Conservation (phyloP, 1,140 invertebrate species). For the Drosophila funebris region DNA sequence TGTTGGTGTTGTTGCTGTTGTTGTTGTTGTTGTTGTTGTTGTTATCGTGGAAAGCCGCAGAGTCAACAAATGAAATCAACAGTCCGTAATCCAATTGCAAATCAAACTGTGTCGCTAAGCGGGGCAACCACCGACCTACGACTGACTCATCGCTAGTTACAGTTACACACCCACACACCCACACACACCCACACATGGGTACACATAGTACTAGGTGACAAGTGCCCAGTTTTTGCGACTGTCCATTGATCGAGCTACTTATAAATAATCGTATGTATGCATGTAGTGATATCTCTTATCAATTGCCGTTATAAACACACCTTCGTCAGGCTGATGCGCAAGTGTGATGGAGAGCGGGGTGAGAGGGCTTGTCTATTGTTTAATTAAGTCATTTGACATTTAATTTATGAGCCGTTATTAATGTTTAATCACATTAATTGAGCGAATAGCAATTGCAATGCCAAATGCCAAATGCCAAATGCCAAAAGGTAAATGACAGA, state of each 20-base stretch:
- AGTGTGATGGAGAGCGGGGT: too few species aligned
- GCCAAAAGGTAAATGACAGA: slow-evolving; percentile 5
- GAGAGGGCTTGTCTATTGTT: slow-evolving; percentile 35
- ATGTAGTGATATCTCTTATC: slow-evolving; percentile 23
- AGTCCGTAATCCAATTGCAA: slow-evolving; percentile 27
- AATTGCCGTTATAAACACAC: slow-evolving; percentile 14
- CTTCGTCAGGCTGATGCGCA: not conserved
- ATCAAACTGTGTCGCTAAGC: slow-evolving; percentile 53
- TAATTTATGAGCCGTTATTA: slow-evolving; percentile 50
- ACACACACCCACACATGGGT: not conserved
- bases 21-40: slow-evolving; percentile 1
- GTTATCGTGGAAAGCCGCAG: not conserved
- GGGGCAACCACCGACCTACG: slow-evolving; percentile 43
- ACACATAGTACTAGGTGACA: not conserved
- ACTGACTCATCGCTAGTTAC: slow-evolving; percentile 32
- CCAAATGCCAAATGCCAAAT: slow-evolving; percentile 26
- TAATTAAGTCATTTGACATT: slow-evolving; percentile 71
- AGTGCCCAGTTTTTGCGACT: not conserved
- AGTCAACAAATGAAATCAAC: slow-evolving; percentile 10
- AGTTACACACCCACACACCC: not conserved
- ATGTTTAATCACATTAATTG: slow-evolving; percentile 59
- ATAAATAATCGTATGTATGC: not conserved
- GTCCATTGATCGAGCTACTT: not conserved
- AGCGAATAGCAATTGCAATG: slow-evolving; percentile 40
- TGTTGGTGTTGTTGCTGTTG: not conserved